Conservation (phyloP, 2,113 vertebrate species). For the Neopipo cinnamomea region DNA sequence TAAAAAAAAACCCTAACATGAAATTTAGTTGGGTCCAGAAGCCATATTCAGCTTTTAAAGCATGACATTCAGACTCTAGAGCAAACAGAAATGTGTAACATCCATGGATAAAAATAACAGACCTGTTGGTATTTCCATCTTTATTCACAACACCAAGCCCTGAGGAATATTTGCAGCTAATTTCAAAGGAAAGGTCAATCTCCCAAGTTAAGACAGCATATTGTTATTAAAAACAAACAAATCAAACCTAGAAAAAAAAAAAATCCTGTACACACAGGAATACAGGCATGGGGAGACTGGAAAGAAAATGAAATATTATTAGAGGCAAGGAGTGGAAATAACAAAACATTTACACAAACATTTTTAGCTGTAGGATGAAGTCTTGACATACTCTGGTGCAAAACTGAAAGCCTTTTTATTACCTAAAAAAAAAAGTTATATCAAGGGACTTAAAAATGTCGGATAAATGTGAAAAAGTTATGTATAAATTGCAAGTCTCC, state of each 20-base stretch:
- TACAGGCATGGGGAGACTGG: background rate
- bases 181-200: slow-evolving; percentile 20
- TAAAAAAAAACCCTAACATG: background rate
- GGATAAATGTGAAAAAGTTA: background rate
- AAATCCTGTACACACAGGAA: background rate
- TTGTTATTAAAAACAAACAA: slow-evolving; percentile 18
- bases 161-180: background rate
- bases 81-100: background rate
- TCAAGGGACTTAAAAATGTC: background rate
- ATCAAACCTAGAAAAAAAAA: background rate
- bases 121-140: background rate
- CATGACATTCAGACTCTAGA: background rate
- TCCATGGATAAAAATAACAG: background rate
- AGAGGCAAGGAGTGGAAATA: background rate
- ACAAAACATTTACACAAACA: background rate
- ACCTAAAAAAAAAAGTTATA: background rate
- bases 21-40: background rate
- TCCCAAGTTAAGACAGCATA: background rate
- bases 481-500: background rate
- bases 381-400: background rate
- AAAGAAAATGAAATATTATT: background rate
- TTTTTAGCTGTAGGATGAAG: background rate
- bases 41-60: background rate
- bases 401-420: background rate
- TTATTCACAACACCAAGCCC: background rate